Percentiles rank a stretch among this genome's conserved stretches.
Conservation (phyloP, 2,113 vertebrate genomes). For the Sisor rabdophorus region DNA sequence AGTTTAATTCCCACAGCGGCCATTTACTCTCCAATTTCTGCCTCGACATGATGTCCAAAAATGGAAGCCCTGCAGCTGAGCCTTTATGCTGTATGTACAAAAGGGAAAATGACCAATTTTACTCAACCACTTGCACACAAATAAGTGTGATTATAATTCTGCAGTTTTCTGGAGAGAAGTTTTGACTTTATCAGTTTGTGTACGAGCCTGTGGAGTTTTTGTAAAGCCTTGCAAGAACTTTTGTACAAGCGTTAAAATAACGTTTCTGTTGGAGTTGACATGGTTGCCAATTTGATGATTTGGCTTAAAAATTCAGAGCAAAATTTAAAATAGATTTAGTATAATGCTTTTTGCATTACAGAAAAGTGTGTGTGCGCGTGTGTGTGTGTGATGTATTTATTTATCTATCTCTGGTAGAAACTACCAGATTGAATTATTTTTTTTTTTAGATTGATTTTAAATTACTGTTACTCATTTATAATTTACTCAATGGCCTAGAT, state of each 20-base stretch:
- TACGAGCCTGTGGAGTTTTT: not conserved
- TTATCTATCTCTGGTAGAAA: no score
- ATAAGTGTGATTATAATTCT: not conserved
- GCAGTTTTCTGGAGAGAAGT: not conserved
- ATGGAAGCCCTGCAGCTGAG: slow-evolving; percentile 3
- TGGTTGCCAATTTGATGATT: not conserved
- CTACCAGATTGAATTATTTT: no score
- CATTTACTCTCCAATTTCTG: slow-evolving; percentile 7
- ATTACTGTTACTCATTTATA: no score
- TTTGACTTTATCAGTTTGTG: not conserved
- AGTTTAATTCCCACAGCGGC: slow-evolving; percentile 19
- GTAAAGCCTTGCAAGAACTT: not conserved
- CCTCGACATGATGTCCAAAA: slow-evolving; percentile 1
- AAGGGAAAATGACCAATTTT: not conserved
- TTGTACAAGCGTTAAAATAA: no score
- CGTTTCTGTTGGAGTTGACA: not conserved
- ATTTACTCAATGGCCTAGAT: no score
- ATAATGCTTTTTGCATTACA: not conserved
- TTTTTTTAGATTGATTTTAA: no score
- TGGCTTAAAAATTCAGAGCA: not conserved
- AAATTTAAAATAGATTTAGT: not conserved
- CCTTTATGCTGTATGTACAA: not conserved
- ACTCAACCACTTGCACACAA: not conserved
- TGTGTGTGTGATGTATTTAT: no score
- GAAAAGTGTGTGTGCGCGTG: no score